Evolutionary conservation across 1,140 invertebrate genomes (phyloP).

Genomic region (Melipona quadrifasciata): DNA sequence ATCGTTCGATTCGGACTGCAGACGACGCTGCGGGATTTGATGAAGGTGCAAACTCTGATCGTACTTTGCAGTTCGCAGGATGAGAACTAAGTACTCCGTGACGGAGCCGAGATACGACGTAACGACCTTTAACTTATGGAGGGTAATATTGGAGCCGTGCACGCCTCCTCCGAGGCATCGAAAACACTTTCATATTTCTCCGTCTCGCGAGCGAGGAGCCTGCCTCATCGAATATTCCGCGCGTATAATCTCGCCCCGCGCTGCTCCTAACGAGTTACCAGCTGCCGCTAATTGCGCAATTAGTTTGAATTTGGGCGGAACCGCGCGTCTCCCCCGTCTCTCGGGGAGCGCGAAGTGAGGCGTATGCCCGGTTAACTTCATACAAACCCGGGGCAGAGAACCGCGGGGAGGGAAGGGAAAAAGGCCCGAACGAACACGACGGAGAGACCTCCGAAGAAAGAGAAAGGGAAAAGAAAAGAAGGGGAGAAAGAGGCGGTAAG

Average conservation of each 20-base stretch:
- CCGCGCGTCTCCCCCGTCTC: slow-evolving; percentile 17
- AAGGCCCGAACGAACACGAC: no score
- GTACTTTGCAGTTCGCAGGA: background rate
- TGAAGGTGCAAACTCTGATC: background rate
- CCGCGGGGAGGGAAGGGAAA: slow-evolving; percentile 4
- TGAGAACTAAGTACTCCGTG: background rate
- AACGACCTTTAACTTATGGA: slow-evolving; percentile 22
- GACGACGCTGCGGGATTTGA: no score
- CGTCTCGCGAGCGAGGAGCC: background rate
- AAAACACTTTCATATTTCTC: slow-evolving; percentile 13
- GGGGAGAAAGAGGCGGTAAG: background rate
- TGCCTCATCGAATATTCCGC: slow-evolving; percentile 35
- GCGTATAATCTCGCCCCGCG: slow-evolving; percentile 22
- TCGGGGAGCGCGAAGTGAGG: slow-evolving; percentile 1
- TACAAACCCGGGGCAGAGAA: slow-evolving; percentile 39
- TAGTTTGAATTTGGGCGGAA: slow-evolving; percentile 65
- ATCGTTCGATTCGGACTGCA: background rate
- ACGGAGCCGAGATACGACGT: background rate
- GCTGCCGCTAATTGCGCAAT: slow-evolving; percentile 59
- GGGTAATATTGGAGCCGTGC: background rate
- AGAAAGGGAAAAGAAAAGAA: slow-evolving; percentile 30
- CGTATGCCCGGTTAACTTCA: slow-evolving; percentile 47
- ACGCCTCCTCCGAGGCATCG: background rate
- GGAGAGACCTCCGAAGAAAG: background rate
- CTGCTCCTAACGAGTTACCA: slow-evolving; percentile 52